Evolutionary conservation across 2,888 invertebrate genomes (phyloP), one percentile per base, ranked within the genome.

Genomic region (Caenorhabditis plicata): DNA sequence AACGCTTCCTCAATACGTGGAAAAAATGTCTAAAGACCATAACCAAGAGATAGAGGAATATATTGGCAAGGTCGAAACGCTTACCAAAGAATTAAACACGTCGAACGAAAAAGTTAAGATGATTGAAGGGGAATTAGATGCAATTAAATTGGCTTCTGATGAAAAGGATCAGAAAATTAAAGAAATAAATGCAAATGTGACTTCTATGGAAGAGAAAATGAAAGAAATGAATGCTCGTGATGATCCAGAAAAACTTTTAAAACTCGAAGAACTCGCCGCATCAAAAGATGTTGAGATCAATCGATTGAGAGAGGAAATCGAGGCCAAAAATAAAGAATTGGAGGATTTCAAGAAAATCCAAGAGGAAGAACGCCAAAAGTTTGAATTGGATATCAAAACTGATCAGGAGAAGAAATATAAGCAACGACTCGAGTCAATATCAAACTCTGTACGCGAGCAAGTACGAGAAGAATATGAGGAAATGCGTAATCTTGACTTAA

Each of bases 261-360:
- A n/a, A n/a, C n/a, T n/a, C n/a, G n/a, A n/a, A n/a, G n/a, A n/a
- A n/a, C n/a, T n/a, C n/a, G n/a, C n/a, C n/a, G n/a, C n/a, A n/a
- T n/a, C n/a, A n/a, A n/a, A n/a, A n/a, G 73, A 75, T 27, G 60
- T 52, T 20, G 74, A 76, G 25, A 49, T 56, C 20, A 64, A 62
- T 36, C 50, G 58, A 11, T 33, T 53, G 19, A 46, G 52, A 1
- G 19, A 48, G n/a, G 64, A 71, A 26, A 55, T 60, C 29, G 71
- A 66, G n/a, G 27, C 52, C 8, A 58, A 58, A 26, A 49, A 52
- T 0, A 58, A 45, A 19, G 53, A 58, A 23, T 33, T 58, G 7
- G 47, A 52, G 8, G 27, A n/a, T 17, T n/a, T 29, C 11, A n/a
- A n/a, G n/a, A n/a, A n/a, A n/a, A n/a, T n/a, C n/a, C n/a, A n/a